Evolutionary conservation across 2,888 invertebrate genomes (phyloP).

Genomic region (Ophraella communa): DNA sequence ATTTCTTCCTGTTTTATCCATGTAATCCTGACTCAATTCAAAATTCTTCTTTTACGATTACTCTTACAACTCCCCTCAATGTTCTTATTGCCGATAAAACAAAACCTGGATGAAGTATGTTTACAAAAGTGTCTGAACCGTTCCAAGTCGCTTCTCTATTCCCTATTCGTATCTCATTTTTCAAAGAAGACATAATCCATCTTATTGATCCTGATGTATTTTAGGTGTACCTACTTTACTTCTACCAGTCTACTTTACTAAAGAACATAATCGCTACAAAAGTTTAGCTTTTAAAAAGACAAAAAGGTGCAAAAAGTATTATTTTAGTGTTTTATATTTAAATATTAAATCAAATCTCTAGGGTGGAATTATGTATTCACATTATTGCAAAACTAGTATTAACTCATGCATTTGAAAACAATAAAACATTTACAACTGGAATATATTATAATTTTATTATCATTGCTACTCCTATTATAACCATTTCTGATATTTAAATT

Average conservation of each 20-base stretch:
- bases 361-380: too few relatives aligned
- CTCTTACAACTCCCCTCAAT: background rate
- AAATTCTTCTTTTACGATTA: background rate
- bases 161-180: slow-evolving; percentile 20
- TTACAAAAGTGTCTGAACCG: slow-evolving; percentile 4
- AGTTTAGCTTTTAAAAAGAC: background rate
- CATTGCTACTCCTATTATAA: too few relatives aligned
- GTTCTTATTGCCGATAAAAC: background rate
- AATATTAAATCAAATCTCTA: too few relatives aligned
- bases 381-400: too few relatives aligned
- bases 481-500: too few relatives aligned
- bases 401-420: too few relatives aligned
- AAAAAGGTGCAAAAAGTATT: too few relatives aligned
- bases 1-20: background rate
- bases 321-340: too few relatives aligned
- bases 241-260: slow-evolving; percentile 10
- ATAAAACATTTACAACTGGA: too few relatives aligned
- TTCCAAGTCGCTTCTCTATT: slow-evolving; percentile 17
- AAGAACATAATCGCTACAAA: background rate
- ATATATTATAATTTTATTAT: too few relatives aligned
- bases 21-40: background rate
- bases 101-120: background rate
- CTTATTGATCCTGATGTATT: slow-evolving; percentile 16
- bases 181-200: slow-evolving; percentile 21
- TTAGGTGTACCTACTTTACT: slow-evolving; percentile 3